A percentile compares a stretch with the other conserved stretches of the same genome.
Evolutionary conservation across 2,797 vertebrate genomes (phyloP).

Genomic region (Leucoraja ocellata): DNA sequence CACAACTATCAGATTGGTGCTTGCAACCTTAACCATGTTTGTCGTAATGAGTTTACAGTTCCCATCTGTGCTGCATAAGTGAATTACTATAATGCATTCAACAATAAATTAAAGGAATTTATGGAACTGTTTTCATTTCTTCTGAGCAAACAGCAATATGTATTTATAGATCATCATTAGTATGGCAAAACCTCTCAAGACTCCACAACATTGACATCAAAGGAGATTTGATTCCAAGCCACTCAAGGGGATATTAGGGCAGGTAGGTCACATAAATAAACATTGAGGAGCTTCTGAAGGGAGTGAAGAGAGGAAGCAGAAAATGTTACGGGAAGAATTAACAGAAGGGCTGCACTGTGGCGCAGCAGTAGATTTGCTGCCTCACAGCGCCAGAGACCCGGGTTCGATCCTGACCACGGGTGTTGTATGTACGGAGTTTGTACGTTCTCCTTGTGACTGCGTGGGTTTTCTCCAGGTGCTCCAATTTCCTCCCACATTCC

Average conservation of each 20-base stretch:
- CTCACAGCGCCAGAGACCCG: no score
- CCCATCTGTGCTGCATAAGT: conserved; percentile 49
- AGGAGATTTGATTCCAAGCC: neutral
- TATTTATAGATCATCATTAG: neutral
- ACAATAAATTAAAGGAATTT: conserved; percentile 49
- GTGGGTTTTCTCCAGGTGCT: no score
- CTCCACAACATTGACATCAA: neutral
- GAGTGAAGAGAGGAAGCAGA: neutral
- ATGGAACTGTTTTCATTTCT: conserved; percentile 47
- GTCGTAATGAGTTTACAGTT: conserved; percentile 53
- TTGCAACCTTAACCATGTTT: conserved; percentile 48
- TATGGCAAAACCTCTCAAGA: neutral
- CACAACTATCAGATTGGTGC: conserved; percentile 47
- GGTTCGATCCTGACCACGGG: no score
- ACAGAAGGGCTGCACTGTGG: no score
- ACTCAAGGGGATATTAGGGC: neutral
- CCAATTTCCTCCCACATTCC: no score
- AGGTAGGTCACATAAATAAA: neutral
- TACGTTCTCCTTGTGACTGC: no score
- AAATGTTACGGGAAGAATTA: neutral
- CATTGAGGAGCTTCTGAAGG: neutral
- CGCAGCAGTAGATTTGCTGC: no score
- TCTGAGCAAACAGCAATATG: neutral
- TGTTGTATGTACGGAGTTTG: no score
- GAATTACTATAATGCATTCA: conserved; percentile 44